These are phyloP conservation scores for Syngnathus typhle DNA, from an alignment of 2,113 vertebrate species.

Conservation along the genomic window DNA sequence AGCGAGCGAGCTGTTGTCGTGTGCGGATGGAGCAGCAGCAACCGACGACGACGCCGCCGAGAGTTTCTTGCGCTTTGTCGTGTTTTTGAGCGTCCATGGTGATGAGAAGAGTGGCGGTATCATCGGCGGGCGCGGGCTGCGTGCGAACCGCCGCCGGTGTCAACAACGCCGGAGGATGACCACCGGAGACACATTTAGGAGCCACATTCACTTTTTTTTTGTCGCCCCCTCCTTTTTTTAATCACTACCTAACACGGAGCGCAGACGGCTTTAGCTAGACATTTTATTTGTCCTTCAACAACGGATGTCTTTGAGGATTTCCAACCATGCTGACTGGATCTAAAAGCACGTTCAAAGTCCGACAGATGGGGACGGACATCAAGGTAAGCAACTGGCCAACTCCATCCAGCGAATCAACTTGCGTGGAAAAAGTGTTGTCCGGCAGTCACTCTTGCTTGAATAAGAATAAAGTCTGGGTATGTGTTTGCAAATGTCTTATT, in stretches of 20 bases:
- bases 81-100: neutral
- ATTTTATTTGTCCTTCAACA: no score
- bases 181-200: neutral
- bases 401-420: neutral
- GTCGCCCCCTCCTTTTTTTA: no score
- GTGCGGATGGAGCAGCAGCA: neutral
- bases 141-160: neutral
- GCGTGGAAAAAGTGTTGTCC: no score
- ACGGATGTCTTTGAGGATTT: neutral
- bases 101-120: neutral
- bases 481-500: no score
- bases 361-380: constrained; percentile 71
- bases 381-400: constrained; percentile 61
- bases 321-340: constrained; percentile 73
- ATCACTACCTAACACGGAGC: neutral
- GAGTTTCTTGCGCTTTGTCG: no score
- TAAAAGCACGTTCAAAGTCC: constrained; percentile 77
- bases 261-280: neutral
- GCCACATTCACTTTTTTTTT: neutral
- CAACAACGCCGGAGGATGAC: neutral
- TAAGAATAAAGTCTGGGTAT: no score
- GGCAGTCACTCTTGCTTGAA: no score
- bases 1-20: neutral
- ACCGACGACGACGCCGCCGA: neutral
- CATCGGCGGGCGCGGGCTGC: neutral